These are phyloP conservation scores for Caenorhabditis macrosperma DNA, from an alignment of 2,888 invertebrate species.

Conservation along the genomic window DNA sequence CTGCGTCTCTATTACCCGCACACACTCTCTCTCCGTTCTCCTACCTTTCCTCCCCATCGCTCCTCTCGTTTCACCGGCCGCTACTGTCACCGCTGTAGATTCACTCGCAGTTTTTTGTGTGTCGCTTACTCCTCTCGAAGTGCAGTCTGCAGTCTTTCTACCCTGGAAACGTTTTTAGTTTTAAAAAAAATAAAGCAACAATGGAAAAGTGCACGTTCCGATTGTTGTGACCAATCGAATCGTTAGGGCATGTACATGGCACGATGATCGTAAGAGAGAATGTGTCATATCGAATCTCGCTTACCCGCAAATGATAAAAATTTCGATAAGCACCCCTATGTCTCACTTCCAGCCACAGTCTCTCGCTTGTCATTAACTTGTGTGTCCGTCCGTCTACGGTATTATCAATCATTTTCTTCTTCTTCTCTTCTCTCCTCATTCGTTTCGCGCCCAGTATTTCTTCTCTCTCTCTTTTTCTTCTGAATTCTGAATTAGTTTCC, in stretches of 20 bases:
- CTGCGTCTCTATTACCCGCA: neutral
- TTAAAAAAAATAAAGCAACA: too few relatives aligned
- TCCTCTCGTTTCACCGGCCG: neutral
- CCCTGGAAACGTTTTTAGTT: too few relatives aligned
- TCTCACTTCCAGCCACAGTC: constrained; percentile 1
- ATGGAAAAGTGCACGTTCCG: constrained; percentile 3
- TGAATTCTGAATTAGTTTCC: constrained; percentile 12
- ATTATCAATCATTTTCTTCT: constrained; percentile 56
- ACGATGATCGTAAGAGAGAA: neutral
- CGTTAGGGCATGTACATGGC: constrained; percentile 2
- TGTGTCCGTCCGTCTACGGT: constrained; percentile 56
- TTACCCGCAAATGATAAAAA: constrained; percentile 29
- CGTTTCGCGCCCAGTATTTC: constrained; percentile 1
- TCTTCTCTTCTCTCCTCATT: constrained; percentile 1
- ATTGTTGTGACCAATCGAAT: neutral
- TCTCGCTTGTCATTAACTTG: constrained; percentile 45
- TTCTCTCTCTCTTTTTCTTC: constrained; percentile 15
- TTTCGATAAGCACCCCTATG: constrained; percentile 35
- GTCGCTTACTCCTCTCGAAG: neutral
- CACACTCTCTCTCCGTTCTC: neutral
- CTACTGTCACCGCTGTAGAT: constrained; percentile 5
- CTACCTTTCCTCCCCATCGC: neutral
- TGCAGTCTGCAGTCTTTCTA: too few relatives aligned
- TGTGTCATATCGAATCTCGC: constrained; percentile 8
- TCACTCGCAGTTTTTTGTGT: neutral